Percentiles rank a stretch among this genome's conserved stretches.
These are phyloP conservation scores for Solenodon paradoxus DNA, from an alignment of 2,113 vertebrate genomes.

Conservation along the genomic window DNA sequence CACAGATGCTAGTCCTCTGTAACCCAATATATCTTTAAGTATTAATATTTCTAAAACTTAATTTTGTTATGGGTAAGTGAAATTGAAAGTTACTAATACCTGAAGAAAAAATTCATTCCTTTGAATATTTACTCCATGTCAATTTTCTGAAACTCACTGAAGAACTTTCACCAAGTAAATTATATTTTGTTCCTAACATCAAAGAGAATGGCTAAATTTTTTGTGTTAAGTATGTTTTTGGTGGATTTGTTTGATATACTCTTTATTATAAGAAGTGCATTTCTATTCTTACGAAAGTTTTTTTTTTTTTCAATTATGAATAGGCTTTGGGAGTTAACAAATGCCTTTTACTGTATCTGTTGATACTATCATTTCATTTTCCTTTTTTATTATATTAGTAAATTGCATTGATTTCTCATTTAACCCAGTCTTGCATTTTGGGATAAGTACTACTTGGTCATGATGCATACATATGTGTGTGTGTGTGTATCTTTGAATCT, in stretches of 20 bases:
- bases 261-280: neutral
- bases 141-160: conserved; percentile 27
- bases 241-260: neutral
- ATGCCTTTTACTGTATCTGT: neutral
- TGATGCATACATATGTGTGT: neutral
- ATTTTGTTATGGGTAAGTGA: conserved; percentile 5
- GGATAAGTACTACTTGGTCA: neutral
- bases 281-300: neutral
- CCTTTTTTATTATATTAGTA: neutral
- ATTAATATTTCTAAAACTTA: conserved; percentile 48
- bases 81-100: conserved; percentile 22
- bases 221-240: neutral
- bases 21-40: neutral
- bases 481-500: neutral
- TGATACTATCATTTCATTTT: neutral
- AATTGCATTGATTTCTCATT: neutral
- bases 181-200: neutral
- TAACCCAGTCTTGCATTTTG: neutral
- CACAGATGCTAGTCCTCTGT: neutral
- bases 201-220: neutral
- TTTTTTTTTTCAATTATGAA: conserved; percentile 32
- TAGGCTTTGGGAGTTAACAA: neutral
- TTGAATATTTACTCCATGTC: neutral
- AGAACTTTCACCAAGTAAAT: neutral
- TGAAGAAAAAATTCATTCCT: conserved; percentile 3